Evolutionary conservation across 2,888 invertebrate species (phyloP).

Genomic region (Meganola albula): DNA sequence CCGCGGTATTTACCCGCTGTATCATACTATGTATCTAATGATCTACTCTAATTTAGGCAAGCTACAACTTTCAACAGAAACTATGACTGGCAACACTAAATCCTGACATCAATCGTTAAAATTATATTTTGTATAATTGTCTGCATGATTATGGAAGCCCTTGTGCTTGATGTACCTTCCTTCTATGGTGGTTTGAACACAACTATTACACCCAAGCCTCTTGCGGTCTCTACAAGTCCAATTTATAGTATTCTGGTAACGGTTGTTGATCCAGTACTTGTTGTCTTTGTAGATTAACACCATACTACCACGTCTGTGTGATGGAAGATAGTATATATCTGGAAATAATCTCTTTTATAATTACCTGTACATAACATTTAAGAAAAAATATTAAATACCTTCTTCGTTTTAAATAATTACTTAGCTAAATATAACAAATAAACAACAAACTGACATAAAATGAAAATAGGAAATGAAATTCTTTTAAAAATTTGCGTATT

Average conservation of each 20-base stretch:
- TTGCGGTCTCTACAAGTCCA: conserved; percentile 71
- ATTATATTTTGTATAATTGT: conserved; percentile 70
- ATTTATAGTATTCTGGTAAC: conserved; percentile 70
- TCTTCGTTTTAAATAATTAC: no score
- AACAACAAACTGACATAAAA: no score
- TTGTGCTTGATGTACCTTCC: conserved; percentile 68
- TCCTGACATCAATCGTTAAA: conserved; percentile 61
- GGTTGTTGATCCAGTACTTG: conserved; percentile 72
- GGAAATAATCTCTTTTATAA: conserved; percentile 35
- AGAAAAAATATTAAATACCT: no score
- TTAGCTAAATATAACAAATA: no score
- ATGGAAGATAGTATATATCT: conserved; percentile 69
- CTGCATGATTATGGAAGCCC: conserved; percentile 65
- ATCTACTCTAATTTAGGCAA: conserved; percentile 5
- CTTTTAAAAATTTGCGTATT: no score
- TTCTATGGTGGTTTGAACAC: conserved; percentile 65
- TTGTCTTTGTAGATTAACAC: conserved; percentile 70
- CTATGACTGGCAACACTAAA: conserved; percentile 34
- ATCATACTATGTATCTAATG: background rate
- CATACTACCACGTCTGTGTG: conserved; percentile 71
- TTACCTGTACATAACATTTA: conserved; percentile 26
- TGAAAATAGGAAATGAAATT: no score
- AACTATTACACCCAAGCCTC: conserved; percentile 64
- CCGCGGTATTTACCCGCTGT: no score
- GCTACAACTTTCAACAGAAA: conserved; percentile 31